Percentiles rank a stretch among this genome's conserved stretches.
These are phyloP conservation scores for Alexandromys fortis DNA, from an alignment of 2,113 vertebrate species.

Conservation along the genomic window DNA sequence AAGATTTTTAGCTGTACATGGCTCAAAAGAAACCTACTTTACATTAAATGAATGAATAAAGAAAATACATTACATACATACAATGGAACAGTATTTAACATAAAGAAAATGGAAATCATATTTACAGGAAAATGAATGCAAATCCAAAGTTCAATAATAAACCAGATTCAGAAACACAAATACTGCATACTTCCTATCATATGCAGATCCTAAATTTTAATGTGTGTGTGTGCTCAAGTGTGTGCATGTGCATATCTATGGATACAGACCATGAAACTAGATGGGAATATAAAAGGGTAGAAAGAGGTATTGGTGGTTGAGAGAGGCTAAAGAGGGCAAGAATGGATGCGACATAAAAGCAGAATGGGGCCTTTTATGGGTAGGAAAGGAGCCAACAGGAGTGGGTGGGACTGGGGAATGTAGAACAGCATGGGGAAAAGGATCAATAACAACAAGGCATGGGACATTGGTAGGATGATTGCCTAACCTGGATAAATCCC, in stretches of 20 bases:
- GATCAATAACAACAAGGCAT: neutral
- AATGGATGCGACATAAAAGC: neutral
- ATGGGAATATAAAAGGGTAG: neutral
- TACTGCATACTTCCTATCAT: neutral
- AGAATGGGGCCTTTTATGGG: neutral
- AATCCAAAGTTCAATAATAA: neutral
- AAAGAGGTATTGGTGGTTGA: neutral
- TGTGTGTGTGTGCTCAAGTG: neutral
- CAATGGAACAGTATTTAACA: neutral
- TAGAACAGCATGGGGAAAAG: neutral
- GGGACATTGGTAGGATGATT: neutral
- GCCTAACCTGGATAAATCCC: neutral
- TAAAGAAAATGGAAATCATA: neutral
- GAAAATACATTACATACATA: neutral
- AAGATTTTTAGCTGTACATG: neutral
- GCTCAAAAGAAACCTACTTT: neutral
- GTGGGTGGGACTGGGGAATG: neutral
- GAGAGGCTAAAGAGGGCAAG: neutral
- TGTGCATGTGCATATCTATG: neutral
- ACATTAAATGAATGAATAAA: neutral
- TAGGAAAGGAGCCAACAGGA: neutral
- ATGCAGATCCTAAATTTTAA: neutral
- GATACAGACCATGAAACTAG: neutral
- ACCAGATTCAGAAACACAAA: neutral
- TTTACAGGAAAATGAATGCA: neutral